Evolutionary conservation across 1,140 invertebrate species (phyloP), one percentile per base, ranked within the genome.

Genomic region (Bombus pascuorum): DNA sequence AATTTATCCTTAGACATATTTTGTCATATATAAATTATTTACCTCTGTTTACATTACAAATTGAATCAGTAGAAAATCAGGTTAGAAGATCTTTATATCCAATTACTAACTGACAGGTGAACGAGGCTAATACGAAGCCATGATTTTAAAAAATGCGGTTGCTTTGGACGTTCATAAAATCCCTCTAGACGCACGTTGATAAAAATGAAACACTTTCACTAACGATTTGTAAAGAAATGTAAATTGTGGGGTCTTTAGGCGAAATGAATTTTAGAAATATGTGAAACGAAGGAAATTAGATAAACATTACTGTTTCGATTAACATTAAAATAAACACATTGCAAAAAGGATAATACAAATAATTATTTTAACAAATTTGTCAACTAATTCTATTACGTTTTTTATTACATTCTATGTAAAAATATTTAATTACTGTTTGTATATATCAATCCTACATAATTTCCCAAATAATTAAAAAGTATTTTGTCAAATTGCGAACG

Each of bases 121-220:
- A 83, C 13, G 47, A 57, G 82, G 82, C 37, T 78, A 75, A 78
- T n/a, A 83, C 37, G 65, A 76, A 83, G 44, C 59, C 42, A 42
- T 70, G 44, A 70, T 57, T 68, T 32, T 9, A 1, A 15, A 47
- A 6, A 66, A 37, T 68, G 32, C 15, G 18, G 22, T 37, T 22
- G 3, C 15, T 32, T 80, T 42, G 25, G 1, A 62, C 12, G 15
- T 32, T 66, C 15, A 8, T 32, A 18, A 66, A 66, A 32, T 66
- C 15, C 32, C 15, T 32, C 2, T 15, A 34, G 32, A 62, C 28
- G n/a, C 10, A 12, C 28, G 1, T 28, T 12, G 10, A 4, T 28
- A 13, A 28, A n/a, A 62, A 62, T 22, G 47, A 18, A 6, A 53
- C 5, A 53, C 10, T 62, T n/a, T 62, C 12, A 10, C 12, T 62